These are phyloP conservation scores for Pseudorhiza aurosa DNA, from an alignment of 30 jellyfish, hydroid and myxozoan species.

Conservation along the genomic window DNA sequence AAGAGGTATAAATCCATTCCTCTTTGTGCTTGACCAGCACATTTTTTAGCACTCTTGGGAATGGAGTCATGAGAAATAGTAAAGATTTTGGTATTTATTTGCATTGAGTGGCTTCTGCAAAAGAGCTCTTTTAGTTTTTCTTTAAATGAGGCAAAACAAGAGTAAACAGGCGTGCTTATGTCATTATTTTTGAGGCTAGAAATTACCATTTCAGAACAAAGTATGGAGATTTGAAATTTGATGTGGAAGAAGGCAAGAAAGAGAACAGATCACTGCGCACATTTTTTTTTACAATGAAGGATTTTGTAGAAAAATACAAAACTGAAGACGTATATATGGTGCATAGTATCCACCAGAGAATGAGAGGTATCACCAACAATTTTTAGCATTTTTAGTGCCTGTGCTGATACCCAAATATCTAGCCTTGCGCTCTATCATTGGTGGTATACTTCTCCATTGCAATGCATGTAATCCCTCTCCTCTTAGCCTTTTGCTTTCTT, in stretches of 20 bases:
- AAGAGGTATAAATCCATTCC: too few species aligned
- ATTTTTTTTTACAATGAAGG: conserved; percentile 56
- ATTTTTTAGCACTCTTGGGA: too few species aligned
- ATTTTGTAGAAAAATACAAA: conserved; percentile 78
- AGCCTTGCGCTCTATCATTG: too few species aligned
- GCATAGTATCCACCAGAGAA: conserved; percentile 71
- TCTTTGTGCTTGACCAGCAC: too few species aligned
- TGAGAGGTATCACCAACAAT: conserved; percentile 79
- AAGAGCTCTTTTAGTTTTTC: too few species aligned
- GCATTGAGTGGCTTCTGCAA: neutral
- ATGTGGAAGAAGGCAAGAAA: conserved; percentile 92
- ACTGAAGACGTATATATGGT: conserved; percentile 89
- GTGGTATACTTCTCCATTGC: too few species aligned
- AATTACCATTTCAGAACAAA: conserved; percentile 38
- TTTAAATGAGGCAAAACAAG: neutral
- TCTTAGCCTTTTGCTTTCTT: too few species aligned
- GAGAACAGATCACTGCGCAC: conserved; percentile 86
- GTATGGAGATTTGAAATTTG: conserved; percentile 75
- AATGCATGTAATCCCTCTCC: too few species aligned
- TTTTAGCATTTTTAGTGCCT: too few species aligned
- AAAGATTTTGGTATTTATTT: neutral
- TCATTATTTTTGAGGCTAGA: neutral
- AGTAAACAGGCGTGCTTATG: neutral
- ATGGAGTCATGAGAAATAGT: too few species aligned
- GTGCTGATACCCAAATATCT: too few species aligned